A percentile compares a stretch with the other conserved stretches of the same genome.
Evolutionary conservation across 2,113 vertebrate species (phyloP).

Genomic region (Anser cygnoides): DNA sequence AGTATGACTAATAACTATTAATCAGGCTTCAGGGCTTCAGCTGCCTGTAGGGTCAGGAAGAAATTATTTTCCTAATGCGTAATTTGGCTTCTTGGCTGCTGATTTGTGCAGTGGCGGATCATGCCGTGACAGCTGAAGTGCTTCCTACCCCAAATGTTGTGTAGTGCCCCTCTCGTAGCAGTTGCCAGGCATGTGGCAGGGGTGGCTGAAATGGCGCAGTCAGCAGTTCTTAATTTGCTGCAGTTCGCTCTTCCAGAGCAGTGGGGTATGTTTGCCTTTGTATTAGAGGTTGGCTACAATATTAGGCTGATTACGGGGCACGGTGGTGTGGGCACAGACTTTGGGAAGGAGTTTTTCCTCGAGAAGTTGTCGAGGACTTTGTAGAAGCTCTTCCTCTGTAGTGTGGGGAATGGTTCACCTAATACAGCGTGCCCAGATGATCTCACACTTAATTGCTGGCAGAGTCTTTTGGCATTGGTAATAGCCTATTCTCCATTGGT

Average conservation of each 20-base stretch:
- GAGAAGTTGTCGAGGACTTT: background rate
- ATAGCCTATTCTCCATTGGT: background rate
- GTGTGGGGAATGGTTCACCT: background rate
- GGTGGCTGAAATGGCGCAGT: background rate
- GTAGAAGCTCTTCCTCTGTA: constrained; percentile 22
- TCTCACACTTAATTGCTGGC: constrained; percentile 7
- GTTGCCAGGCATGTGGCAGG: background rate
- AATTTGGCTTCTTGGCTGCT: constrained; percentile 29
- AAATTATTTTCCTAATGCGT: background rate
- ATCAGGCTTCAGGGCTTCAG: background rate
- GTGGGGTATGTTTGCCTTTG: background rate
- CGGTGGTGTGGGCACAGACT: background rate
- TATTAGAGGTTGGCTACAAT: background rate
- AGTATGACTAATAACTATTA: background rate
- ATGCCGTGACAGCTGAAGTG: background rate
- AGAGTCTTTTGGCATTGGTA: constrained; percentile 7
- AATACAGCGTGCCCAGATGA: background rate
- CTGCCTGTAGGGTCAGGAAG: constrained; percentile 9
- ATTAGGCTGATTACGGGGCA: background rate
- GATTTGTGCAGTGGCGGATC: background rate
- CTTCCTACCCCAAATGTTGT: background rate
- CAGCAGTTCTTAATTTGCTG: background rate
- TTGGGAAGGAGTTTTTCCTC: background rate
- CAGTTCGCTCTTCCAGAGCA: background rate
- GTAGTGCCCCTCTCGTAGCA: background rate